Evolutionary conservation across 2,888 invertebrate species (phyloP).

Genomic region (Pelosia muscerda): DNA sequence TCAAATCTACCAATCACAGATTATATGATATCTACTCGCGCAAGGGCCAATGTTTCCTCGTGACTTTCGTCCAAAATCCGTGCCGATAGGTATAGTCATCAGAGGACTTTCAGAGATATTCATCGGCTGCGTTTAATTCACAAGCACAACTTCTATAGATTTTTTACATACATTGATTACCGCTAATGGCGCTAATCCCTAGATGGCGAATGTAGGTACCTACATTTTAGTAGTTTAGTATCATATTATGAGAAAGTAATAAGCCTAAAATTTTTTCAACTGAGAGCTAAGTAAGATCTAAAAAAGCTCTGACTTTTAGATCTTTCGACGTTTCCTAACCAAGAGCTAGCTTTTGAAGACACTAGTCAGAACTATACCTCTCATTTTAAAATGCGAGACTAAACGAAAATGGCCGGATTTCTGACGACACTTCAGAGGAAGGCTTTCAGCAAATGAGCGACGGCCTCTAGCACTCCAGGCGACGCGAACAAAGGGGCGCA

Average conservation of each 20-base stretch:
- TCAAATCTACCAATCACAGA: no score
- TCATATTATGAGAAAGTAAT: neutral
- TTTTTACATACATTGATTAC: no score
- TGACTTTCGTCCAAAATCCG: no score
- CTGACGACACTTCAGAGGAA: constrained; percentile 70
- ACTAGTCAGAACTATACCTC: constrained; percentile 26
- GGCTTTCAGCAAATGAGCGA: constrained; percentile 82
- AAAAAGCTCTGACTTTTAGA: neutral
- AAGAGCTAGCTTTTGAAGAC: neutral
- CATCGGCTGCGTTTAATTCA: no score
- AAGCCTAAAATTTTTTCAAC: neutral
- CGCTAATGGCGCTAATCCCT: no score
- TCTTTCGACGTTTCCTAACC: neutral
- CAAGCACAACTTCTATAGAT: no score
- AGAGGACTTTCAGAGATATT: no score
- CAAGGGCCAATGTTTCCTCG: no score
- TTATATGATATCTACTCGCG: no score
- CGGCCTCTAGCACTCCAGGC: constrained; percentile 61
- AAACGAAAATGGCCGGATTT: constrained; percentile 71
- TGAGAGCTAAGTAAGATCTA: neutral
- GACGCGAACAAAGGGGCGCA: constrained; percentile 70
- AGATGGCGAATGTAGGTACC: no score
- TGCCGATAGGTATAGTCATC: no score
- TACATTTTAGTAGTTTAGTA: no score
- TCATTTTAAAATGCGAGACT: constrained; percentile 60